These are phyloP conservation scores for Anthopleura xanthogrammica DNA, from an alignment of 92 coral and sea anemone genomes.

Conservation along the genomic window DNA sequence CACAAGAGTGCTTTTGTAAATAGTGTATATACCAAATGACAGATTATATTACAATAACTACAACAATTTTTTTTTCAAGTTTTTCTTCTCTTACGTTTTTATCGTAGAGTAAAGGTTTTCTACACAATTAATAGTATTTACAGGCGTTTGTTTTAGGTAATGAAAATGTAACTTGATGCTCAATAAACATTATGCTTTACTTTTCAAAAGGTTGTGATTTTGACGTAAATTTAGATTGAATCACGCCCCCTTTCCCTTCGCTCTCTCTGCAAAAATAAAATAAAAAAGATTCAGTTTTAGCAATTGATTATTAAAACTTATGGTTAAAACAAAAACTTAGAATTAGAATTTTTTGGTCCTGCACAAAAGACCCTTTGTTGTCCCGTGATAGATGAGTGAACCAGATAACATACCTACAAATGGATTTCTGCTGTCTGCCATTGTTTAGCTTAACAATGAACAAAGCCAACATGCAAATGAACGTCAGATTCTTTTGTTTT, in stretches of 20 bases:
- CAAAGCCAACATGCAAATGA: slow-evolving; percentile 5
- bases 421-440: neutral
- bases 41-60: neutral
- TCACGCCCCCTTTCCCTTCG: neutral
- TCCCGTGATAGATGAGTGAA: neutral
- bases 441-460: neutral
- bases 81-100: neutral
- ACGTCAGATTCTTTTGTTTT: neutral
- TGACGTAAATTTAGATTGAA: neutral
- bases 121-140: neutral
- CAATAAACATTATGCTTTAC: neutral
- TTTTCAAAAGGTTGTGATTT: neutral
- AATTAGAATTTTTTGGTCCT: neutral
- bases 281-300: neutral
- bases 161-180: slow-evolving; percentile 1
- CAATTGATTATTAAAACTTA: neutral
- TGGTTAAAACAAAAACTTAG: neutral
- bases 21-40: neutral
- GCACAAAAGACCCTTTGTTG: neutral
- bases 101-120: neutral
- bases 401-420: neutral
- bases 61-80: neutral
- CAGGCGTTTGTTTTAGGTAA: neutral
- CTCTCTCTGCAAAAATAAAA: neutral
- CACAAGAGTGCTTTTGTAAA: neutral